Evolutionary conservation across 2,113 vertebrate genomes (phyloP), one percentile per base, ranked within the genome.

Genomic region (Nyctereutes procyonoides): DNA sequence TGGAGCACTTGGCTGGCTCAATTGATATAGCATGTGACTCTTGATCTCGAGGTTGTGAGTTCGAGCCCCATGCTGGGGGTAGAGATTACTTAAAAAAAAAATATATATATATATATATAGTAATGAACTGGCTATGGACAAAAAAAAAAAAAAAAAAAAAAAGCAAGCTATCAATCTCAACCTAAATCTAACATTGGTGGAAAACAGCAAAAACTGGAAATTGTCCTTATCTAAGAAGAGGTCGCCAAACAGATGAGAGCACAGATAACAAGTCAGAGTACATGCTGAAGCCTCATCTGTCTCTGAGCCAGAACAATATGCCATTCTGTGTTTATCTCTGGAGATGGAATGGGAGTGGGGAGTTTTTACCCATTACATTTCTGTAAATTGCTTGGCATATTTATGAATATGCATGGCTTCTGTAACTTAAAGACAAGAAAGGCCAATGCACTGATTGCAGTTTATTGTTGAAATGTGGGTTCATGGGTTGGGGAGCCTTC

Each of bases 71-170:
- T 8, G 6, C 65, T 67, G 65, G 32, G 16, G 15, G 67, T 9
- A 69, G 67, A 69, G 67, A 19, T 69, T 69, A 69, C 67, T 69
- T 30, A 3, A 69, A n/a, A 67, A 67, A n/a, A 74, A 71, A 19
- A 69, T 19, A 71, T 3, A 48, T 15, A 48, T 7, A 43, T 43
- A 43, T 43, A 43, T 7, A 43, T 43, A 43, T 0, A 81, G 55
- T 8, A 0, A 56, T 58, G 30, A 94, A 81, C 0, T 35, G 55
- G 51, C 65, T 48, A 58, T 2, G 20, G 32, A 4, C 9, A 2
- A 14, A 8, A 8, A 32, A 1, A 19, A 2, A 9, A 4, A 12
- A n/a, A 32, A 2, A 30, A 3, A 20, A 35, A 3, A 24, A 3
- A 58, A 84, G 10, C 22, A 43, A 76, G 35, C 11, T 35, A 84